A percentile compares a stretch with the other conserved stretches of the same genome.
Conservation (phyloP, 2,797 vertebrate species). For the Trichosurus vulpecula region DNA sequence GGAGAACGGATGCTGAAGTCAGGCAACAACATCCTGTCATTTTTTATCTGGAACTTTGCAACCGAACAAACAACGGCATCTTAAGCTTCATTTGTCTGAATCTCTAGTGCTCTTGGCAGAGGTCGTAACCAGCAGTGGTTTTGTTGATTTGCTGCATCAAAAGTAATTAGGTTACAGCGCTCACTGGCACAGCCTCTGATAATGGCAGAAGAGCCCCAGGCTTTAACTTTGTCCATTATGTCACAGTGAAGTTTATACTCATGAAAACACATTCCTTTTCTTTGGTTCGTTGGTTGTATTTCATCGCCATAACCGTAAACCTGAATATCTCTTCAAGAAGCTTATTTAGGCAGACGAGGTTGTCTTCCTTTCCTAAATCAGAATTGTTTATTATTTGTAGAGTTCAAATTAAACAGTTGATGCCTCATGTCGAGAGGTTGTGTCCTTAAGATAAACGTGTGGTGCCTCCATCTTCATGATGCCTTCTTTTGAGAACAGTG, state of each 20-base stretch:
- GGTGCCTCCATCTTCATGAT: background rate
- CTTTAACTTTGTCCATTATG: conserved; percentile 74
- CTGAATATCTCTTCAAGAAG: conserved; percentile 51
- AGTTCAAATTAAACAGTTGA: conserved; percentile 15
- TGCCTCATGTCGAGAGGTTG: accelerated
- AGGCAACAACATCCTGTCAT: conserved; percentile 83
- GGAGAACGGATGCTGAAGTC: conserved; percentile 81
- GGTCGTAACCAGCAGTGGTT: conserved; percentile 85
- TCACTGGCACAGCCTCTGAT: conserved; percentile 79
- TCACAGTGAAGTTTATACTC: conserved; percentile 76
- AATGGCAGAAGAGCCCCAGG: conserved; percentile 78
- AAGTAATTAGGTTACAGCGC: conserved; percentile 85
- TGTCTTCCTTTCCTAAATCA: background rate
- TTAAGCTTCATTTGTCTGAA: conserved; percentile 85
- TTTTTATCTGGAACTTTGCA: conserved; percentile 83
- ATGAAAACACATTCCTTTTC: conserved; percentile 66
- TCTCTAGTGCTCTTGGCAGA: conserved; percentile 84
- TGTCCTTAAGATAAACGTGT: accelerated
- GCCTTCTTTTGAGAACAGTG: background rate
- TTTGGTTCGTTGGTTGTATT: conserved; percentile 1
- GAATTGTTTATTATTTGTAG: conserved; percentile 1
- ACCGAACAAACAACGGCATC: conserved; percentile 83
- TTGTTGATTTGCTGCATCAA: conserved; percentile 85
- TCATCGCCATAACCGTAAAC: conserved; percentile 58
- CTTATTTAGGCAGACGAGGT: conserved; percentile 47